Evolutionary conservation across 2,888 invertebrate species (phyloP), one percentile per base, ranked within the genome.

Genomic region (Eupithecia centaureata): DNA sequence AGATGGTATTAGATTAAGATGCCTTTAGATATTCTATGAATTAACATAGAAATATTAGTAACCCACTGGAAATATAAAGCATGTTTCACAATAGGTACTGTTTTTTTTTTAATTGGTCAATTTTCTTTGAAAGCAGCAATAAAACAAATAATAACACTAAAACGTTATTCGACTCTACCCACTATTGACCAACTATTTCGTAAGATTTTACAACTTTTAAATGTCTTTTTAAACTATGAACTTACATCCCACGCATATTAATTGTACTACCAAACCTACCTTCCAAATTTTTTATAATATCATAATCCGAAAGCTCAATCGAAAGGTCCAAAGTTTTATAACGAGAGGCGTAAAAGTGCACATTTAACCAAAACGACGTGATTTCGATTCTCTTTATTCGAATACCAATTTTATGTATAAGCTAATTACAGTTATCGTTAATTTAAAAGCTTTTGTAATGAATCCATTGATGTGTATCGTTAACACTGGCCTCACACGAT

Each of bases 151-250:
- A 70, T 72, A 64, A 71, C 60, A 61, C 58, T 59, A 62, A 69
- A 70, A 61, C 56, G 52, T 69, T 64, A 69, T 68, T 51, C 33
- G 62, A 67, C 65, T 67, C 65, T 32, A 38, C 63, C 63, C 70
- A 73, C 70, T 28, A 56, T 61, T 54, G 38, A 60, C 32, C 28
- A 63, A 67, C 61, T 62, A 70, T 67, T 65, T 58, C 61, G 68
- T 66, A 65, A 67, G 60, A 18, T 73, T 75, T 75, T 66, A 75
- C 62, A 65, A 72, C 61, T 58, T 71, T 68, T 73, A 68, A 67
- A 73, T 71, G 70, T 70, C 54, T 73, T 69, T 70, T 75, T 71
- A 73, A 75, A 73, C 71, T 72, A 67, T 56, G 61, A 67, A 70
- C 52, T 61, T 65, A 47, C 69, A 72, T 27, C 74, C 73, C 73